Conservation (phyloP, 2,888 invertebrate genomes). For the Zhengitettix transpicula region DNA sequence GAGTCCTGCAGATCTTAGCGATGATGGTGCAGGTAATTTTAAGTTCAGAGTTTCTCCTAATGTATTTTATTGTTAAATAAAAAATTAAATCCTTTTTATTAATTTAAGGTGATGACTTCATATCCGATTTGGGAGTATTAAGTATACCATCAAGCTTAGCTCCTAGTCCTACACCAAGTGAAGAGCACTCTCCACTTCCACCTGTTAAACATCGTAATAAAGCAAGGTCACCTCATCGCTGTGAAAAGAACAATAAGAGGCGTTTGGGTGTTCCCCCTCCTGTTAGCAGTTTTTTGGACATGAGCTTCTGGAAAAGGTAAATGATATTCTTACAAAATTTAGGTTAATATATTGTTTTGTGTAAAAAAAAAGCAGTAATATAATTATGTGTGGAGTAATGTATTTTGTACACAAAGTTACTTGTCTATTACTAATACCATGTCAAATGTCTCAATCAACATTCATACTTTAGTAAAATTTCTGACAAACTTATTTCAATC, state of each 20-base stretch:
- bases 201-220: slow-evolving; percentile 6
- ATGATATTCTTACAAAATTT: not conserved
- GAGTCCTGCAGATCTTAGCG: slow-evolving; percentile 26
- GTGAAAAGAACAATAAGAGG: slow-evolving; percentile 7
- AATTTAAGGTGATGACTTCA: slow-evolving; percentile 25
- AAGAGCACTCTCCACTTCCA: slow-evolving; percentile 19
- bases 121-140: slow-evolving; percentile 23
- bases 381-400: not conserved
- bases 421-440: no score
- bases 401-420: no score
- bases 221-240: slow-evolving; percentile 5
- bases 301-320: slow-evolving; percentile 51
- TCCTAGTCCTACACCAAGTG: slow-evolving; percentile 33
- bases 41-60: not conserved
- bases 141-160: slow-evolving; percentile 28
- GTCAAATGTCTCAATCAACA: not conserved
- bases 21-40: slow-evolving; percentile 19
- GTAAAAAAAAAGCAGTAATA: no score
- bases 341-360: no score
- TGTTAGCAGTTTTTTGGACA: slow-evolving; percentile 41
- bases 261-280: slow-evolving; percentile 15
- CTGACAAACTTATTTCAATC: no score
- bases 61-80: not conserved
- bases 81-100: not conserved
- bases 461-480: not conserved